Conservation (phyloP, 2,113 vertebrate species). For the Oryzias celebensis region DNA sequence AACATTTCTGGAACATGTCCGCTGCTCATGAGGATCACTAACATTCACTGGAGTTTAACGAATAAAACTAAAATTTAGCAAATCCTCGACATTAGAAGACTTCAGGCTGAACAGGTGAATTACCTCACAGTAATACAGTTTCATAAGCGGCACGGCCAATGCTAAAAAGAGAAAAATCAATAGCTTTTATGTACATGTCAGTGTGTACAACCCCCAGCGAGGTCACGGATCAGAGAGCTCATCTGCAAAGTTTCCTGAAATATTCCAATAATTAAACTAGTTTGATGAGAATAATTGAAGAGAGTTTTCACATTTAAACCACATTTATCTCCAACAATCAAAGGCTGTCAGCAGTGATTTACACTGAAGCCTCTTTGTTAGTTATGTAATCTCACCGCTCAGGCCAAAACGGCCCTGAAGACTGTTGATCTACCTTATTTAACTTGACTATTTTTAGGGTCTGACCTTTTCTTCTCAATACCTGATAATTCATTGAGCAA, state of each 20-base stretch:
- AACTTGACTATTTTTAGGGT: constrained; percentile 3
- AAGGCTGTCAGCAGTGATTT: constrained; percentile 1
- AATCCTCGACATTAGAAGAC: too few relatives aligned
- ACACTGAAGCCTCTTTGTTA: background rate
- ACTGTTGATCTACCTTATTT: background rate
- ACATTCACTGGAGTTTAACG: too few relatives aligned
- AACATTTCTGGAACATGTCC: too few relatives aligned
- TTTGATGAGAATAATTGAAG: background rate
- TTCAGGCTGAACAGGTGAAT: too few relatives aligned
- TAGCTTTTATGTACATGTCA: background rate
- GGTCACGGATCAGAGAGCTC: background rate
- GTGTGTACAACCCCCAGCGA: background rate
- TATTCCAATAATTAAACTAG: background rate
- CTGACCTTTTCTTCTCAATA: background rate
- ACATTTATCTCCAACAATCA: constrained; percentile 6
- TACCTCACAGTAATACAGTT: background rate
- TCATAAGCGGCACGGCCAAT: background rate
- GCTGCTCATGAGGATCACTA: too few relatives aligned
- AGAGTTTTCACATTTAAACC: background rate
- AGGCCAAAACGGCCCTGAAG: background rate
- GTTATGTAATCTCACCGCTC: constrained; percentile 24
- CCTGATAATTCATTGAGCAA: background rate
- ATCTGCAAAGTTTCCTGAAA: too few relatives aligned
- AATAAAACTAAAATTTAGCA: too few relatives aligned
- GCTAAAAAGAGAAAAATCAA: background rate